Evolutionary conservation across 2,888 invertebrate species (phyloP), one percentile per base, ranked within the genome.

Genomic region (Rambutsinella grinnellia): DNA sequence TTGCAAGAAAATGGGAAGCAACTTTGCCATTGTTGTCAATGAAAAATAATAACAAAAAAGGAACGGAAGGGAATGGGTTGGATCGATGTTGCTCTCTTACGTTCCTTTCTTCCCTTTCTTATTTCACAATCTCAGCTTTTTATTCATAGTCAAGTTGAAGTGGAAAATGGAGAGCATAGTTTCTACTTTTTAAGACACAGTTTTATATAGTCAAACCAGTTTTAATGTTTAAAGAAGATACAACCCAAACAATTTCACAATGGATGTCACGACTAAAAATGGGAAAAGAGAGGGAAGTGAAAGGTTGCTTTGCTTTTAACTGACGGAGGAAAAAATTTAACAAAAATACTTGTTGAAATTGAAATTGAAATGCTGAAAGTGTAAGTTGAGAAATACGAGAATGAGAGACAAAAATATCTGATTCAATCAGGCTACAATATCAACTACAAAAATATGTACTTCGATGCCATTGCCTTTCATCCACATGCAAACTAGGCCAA

Each of bases 1-100:
- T 36, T 36, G 36, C 36, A 36, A 36, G 36, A 36, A 51, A 57
- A 65, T 65, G 71, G 58, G 57, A 72, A 72, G 72, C 51, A 60
- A 60, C 60, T 66, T 66, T 36, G 57, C 58, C 46, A 66, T 66
- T 72, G 72, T 72, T 49, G 68, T 68, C 60, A 60, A 51, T 56
- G 58, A 68, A 57, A 71, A 56, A 66, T 58, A 60, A 72, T 66
- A 72, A 60, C 36, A 36, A 36, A 36, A 72, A 72, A 66, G 60
- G 46, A 72, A 44, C 72, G 72, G 72, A 72, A 72, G 60, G 66
- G 72, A 72, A 72, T 66, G 66, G 66, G 60, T 53, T 72, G 72
- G 72, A 72, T 72, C 72, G 66, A 66, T 72, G 72, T 19, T 66
- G 72, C 66, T 66, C 66, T 66, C 72, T 72, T 72, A 53, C 36